These are phyloP conservation scores for Chauna torquata DNA, from an alignment of 2,113 vertebrate species.

Conservation along the genomic window DNA sequence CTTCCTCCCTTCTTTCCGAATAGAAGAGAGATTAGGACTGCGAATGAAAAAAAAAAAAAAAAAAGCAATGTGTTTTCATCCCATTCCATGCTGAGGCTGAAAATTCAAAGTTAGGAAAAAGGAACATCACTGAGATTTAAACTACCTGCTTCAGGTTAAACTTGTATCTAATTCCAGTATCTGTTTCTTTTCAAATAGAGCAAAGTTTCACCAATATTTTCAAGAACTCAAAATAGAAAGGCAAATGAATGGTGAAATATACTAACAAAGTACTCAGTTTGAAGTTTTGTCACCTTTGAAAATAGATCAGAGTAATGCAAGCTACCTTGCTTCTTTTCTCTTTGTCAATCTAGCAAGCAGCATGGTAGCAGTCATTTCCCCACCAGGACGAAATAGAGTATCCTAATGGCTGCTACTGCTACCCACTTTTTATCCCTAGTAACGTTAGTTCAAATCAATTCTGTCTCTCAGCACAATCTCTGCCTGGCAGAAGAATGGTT, in stretches of 20 bases:
- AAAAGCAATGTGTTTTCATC: not conserved
- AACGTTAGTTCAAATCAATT: constrained; percentile 40
- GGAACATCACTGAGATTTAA: not conserved
- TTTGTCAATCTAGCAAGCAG: constrained; percentile 42
- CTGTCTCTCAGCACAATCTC: constrained; percentile 44
- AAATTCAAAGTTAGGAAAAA: not conserved
- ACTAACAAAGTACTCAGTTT: not conserved
- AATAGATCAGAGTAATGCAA: not conserved
- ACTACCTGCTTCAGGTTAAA: not conserved
- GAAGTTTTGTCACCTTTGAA: not conserved
- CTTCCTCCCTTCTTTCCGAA: too few species aligned
- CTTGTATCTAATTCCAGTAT: not conserved
- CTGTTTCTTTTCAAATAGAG: not conserved
- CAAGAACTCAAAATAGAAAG: not conserved
- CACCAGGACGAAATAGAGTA: constrained; percentile 48
- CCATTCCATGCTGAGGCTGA: not conserved
- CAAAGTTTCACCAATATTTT: not conserved
- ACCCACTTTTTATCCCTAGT: constrained; percentile 24
- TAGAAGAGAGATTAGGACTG: not conserved
- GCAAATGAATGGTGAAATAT: not conserved
- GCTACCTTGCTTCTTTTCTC: not conserved
- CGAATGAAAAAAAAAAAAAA: not conserved
- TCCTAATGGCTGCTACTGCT: not conserved
- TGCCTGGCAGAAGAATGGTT: constrained; percentile 38
- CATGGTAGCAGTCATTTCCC: constrained; percentile 18